A percentile compares a stretch with the other conserved stretches of the same genome.
These are phyloP conservation scores for Emydocephalus ijimae DNA, from an alignment of 2,113 vertebrate species.

Conservation along the genomic window DNA sequence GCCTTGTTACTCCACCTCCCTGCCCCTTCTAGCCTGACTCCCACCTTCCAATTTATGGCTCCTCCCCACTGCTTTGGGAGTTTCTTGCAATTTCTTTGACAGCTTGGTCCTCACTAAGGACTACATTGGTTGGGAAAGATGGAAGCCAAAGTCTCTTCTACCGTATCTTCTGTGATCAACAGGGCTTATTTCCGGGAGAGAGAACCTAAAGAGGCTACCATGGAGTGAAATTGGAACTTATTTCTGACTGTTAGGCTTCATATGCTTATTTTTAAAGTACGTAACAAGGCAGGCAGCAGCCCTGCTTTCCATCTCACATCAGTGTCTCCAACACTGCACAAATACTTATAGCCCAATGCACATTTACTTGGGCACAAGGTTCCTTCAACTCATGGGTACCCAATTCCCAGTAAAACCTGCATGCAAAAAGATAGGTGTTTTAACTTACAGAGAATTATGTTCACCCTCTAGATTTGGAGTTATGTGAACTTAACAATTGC, in stretches of 20 bases:
- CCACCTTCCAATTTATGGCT: conserved; percentile 29
- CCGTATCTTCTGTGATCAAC: rapidly evolving
- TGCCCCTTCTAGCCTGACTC: conserved; percentile 50
- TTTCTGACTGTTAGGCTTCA: background rate
- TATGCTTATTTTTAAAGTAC: background rate
- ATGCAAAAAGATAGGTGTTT: background rate
- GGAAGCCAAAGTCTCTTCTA: background rate
- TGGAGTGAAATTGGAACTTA: background rate
- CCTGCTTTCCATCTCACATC: background rate
- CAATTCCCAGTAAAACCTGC: background rate
- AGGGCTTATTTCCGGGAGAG: background rate
- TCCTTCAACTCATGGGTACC: background rate
- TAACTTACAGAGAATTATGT: background rate
- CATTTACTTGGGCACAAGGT: background rate
- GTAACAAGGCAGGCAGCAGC: background rate
- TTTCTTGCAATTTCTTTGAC: background rate
- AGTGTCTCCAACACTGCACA: background rate
- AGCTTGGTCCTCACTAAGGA: background rate
- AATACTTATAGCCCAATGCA: background rate
- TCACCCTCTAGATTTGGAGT: background rate
- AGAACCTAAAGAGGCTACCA: background rate
- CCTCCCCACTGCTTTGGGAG: background rate
- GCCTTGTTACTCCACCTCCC: conserved; percentile 64
- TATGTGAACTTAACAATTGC: background rate
- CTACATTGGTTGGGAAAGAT: background rate